Conservation (phyloP, 2,888 invertebrate species). For the Hyles lineata region DNA sequence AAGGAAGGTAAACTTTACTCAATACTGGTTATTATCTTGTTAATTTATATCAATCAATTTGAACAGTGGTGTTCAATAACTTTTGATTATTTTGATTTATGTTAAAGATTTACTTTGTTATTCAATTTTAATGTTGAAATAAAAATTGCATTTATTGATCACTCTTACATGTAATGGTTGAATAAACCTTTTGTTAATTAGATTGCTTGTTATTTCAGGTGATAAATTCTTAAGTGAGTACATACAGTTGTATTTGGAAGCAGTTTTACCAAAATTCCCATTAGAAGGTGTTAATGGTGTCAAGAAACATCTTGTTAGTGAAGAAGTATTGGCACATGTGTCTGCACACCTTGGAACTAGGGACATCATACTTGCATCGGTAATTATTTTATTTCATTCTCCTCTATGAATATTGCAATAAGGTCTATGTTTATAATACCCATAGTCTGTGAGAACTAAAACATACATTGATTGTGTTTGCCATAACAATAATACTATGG, state of each 20-base stretch:
- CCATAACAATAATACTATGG: too few relatives aligned
- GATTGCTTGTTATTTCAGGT: constrained; percentile 64
- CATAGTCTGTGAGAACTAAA: too few relatives aligned
- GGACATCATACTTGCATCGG: constrained; percentile 91
- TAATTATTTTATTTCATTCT: constrained; percentile 71
- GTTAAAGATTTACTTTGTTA: too few relatives aligned
- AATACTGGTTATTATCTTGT: background rate
- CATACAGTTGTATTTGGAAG: constrained; percentile 88
- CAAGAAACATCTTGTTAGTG: constrained; percentile 87
- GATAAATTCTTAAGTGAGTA: constrained; percentile 87
- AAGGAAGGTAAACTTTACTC: constrained; percentile 84
- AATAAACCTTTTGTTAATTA: too few relatives aligned
- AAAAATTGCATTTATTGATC: background rate
- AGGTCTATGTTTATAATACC: background rate
- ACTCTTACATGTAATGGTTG: background rate
- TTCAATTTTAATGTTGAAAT: too few relatives aligned
- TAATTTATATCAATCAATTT: background rate
- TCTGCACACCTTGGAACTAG: constrained; percentile 91
- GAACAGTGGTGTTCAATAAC: background rate
- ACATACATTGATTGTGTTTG: too few relatives aligned
- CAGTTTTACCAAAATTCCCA: constrained; percentile 89
- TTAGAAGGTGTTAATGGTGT: constrained; percentile 89
- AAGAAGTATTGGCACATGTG: constrained; percentile 88
- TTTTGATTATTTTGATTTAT: too few relatives aligned
- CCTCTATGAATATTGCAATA: background rate